Base-by-base conservation (phyloP, 2,888 invertebrate species). In the Xanthia icteritia region DNA sequence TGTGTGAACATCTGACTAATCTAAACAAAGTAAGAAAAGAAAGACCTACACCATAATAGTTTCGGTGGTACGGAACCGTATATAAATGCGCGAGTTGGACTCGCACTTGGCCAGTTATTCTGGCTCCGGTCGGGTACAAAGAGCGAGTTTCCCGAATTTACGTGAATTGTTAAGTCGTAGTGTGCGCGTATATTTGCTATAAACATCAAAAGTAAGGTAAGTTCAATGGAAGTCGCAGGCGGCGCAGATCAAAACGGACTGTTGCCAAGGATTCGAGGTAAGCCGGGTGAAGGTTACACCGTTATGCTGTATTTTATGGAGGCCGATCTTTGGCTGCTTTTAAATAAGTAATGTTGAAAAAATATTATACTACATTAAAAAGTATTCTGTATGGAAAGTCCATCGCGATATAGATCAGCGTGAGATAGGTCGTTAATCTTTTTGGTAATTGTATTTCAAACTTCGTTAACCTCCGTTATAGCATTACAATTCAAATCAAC, bases 181-280 rank as follows among this genome's bases (percentile, higher is more conserved):
- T 72, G 64, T 54, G 45, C n/a, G 27, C 48, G 42, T 61, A 42
- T 54, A 71, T 66, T 86, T 56, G 77, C 66, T 39, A 68, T 67
- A 77, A 72, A 82, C 83, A 73, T 82, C 86, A 85, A 82, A 83
- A 71, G 76, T 69, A 31, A 42, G 67, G 65, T 42, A 45, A 58
- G 64, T 66, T 66, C 61, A 65, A 48, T 67, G 54, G 42, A 67
- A 72, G 73, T 51, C 20, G 9, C 51, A 51, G 51, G 66, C 54
- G 60, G 36, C 27, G 65, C 51, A 65, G 76, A 61, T 63, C 51
- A 27, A 20, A 48, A 20, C 60, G 68, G 67, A 20, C 58, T 45
- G 64, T 36, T 79, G 45, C 39, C 39, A 31, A 20, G 71, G 79
- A 48, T 27, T 48, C 15, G 51, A 31, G 77, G 36, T 67, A 58